Evolutionary conservation across 2,113 vertebrate species (phyloP).

Genomic region (Prinia subflava): DNA sequence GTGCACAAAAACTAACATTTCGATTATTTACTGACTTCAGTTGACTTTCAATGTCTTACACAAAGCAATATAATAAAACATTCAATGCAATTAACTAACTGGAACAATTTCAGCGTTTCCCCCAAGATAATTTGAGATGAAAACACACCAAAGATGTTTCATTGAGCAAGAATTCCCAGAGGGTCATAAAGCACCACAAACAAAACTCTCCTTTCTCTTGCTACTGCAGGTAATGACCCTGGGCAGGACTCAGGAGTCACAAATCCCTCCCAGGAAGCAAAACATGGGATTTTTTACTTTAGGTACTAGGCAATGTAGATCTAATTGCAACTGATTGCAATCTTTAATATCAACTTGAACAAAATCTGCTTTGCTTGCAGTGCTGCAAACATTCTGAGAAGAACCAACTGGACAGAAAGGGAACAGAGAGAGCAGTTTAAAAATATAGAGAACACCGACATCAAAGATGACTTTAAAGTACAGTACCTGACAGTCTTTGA

Average conservation of each 20-base stretch:
- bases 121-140: not conserved
- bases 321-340: not conserved
- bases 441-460: constrained; percentile 8
- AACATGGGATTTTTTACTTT: not conserved
- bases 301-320: not conserved
- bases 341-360: not conserved
- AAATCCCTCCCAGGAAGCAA: not conserved
- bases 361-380: not conserved
- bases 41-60: not conserved
- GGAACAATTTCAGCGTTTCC: fast-evolving
- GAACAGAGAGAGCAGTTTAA: not conserved
- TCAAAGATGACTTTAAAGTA: constrained; percentile 62
- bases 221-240: not conserved
- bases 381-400: not conserved
- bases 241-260: not conserved
- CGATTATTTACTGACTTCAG: not conserved
- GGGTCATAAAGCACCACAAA: not conserved
- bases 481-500: constrained; percentile 98
- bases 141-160: not conserved
- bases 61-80: not conserved
- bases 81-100: not conserved
- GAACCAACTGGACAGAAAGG: not conserved
- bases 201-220: not conserved
- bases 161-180: not conserved
- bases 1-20: not conserved